Evolutionary conservation across 2,888 invertebrate species (phyloP).

Genomic region (Aelia acuminata): DNA sequence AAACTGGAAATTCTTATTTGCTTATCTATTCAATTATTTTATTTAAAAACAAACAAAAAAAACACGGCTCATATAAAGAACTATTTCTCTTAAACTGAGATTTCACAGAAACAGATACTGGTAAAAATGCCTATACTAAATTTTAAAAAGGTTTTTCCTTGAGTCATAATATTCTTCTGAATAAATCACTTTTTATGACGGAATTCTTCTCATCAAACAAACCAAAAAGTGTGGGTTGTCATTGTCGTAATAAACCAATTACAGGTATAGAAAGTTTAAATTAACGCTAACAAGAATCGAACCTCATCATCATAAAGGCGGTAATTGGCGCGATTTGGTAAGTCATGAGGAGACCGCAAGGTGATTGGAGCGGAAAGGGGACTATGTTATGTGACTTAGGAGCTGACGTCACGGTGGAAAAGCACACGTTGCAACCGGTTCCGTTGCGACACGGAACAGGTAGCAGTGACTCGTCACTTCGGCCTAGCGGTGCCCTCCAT

Average conservation of each 20-base stretch:
- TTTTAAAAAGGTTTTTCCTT: no score
- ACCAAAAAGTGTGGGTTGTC: background rate
- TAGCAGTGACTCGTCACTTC: background rate
- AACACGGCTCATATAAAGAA: no score
- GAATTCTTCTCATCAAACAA: background rate
- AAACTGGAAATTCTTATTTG: no score
- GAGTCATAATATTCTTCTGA: no score
- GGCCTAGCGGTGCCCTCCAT: background rate
- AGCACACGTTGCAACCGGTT: background rate
- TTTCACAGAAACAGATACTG: no score
- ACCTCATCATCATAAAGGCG: background rate
- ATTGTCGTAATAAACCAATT: background rate
- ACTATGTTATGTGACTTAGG: background rate
- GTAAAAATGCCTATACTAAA: no score
- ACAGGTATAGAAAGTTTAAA: background rate
- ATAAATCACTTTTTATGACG: background rate
- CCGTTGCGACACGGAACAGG: background rate
- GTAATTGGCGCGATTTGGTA: background rate
- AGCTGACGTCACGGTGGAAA: constrained; percentile 13
- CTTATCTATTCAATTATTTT: no score
- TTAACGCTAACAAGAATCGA: background rate
- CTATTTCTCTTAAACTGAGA: no score
- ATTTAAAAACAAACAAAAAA: no score
- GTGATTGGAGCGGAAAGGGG: background rate
- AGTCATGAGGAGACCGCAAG: constrained; percentile 13